A percentile compares a stretch with the other conserved stretches of the same genome.
Conservation (phyloP, 2,797 vertebrate species). For the Anas flavirostris region DNA sequence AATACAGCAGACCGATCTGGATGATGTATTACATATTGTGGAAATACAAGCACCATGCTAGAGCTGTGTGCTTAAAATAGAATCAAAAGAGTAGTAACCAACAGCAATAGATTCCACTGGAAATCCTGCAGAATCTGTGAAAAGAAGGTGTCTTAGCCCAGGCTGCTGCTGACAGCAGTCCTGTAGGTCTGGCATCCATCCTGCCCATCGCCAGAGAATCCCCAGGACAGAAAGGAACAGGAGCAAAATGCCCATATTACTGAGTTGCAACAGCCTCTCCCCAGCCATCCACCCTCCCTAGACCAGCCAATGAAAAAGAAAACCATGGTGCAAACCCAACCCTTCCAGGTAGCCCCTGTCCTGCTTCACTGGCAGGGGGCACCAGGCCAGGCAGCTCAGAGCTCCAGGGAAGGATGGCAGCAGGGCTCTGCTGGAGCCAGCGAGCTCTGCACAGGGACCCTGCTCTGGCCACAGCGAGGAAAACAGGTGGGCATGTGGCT, state of each 20-base stretch:
- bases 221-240: neutral
- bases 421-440: neutral
- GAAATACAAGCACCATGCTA: neutral
- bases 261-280: neutral
- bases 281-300: neutral
- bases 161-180: neutral
- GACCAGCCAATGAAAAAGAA: neutral
- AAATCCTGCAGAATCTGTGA: neutral
- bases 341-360: neutral
- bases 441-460: fast-evolving
- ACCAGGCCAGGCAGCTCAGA: neutral
- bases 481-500: fast-evolving
- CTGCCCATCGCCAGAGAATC: neutral
- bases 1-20: neutral
- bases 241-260: neutral
- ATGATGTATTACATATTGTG: neutral
- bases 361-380: neutral
- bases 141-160: neutral
- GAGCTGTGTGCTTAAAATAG: neutral
- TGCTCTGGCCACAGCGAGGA: neutral
- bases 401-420: neutral
- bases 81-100: neutral
- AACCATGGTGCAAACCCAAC: fast-evolving
- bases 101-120: neutral
- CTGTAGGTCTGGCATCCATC: neutral